Percentiles rank a stretch among this genome's conserved stretches.
Conservation (phyloP, 1,140 invertebrate species). For the Drosophila sturtevanti region DNA sequence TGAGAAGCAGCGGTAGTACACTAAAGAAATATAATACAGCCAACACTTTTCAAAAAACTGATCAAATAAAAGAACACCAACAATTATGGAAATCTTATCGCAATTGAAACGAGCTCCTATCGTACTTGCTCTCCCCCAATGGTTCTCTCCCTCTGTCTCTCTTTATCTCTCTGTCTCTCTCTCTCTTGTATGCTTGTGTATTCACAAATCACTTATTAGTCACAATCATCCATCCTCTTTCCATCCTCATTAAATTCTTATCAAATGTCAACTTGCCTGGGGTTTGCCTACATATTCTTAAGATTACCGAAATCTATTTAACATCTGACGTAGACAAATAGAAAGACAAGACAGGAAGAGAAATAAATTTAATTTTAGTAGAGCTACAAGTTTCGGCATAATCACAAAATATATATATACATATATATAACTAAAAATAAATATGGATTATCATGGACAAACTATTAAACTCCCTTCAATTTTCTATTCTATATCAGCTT, state of each 20-base stretch:
- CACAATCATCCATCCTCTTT: not conserved
- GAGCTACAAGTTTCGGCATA: no score
- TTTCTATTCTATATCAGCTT: not conserved
- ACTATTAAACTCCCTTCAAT: no score
- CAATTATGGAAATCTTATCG: slow-evolving; percentile 60
- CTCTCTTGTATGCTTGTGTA: no score
- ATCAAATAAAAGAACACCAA: slow-evolving; percentile 40
- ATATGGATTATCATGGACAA: no score
- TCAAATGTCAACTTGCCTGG: slow-evolving; percentile 40
- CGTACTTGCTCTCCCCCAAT: slow-evolving; percentile 9
- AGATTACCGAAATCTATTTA: slow-evolving; percentile 55
- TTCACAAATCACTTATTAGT: no score
- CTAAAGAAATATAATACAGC: slow-evolving; percentile 44
- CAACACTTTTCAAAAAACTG: slow-evolving; percentile 26
- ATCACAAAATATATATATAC: no score
- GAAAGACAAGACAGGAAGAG: slow-evolving; percentile 11
- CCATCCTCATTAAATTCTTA: slow-evolving; percentile 22
- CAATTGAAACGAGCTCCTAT: slow-evolving; percentile 39
- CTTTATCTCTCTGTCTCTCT: not conserved
- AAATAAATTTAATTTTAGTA: no score
- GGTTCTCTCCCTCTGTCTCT: slow-evolving; percentile 6
- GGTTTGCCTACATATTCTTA: slow-evolving; percentile 2
- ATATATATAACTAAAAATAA: no score
- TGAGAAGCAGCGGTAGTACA: slow-evolving; percentile 34
- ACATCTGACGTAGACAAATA: slow-evolving; percentile 30